Conservation (phyloP, 2,888 invertebrate genomes). For the Seira ritae region DNA sequence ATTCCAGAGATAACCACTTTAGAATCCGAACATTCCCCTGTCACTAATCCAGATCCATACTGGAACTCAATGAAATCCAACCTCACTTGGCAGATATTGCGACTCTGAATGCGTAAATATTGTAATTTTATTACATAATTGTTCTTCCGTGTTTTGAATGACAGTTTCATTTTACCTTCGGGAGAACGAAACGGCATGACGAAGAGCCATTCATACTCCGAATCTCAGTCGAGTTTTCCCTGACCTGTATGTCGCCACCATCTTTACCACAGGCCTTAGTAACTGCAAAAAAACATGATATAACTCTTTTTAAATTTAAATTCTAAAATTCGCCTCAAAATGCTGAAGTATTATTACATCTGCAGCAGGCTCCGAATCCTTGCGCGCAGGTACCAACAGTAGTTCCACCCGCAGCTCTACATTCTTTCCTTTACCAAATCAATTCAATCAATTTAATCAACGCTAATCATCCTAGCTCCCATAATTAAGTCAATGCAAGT, state of each 20-base stretch:
- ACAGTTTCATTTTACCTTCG: constrained; percentile 37
- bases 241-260: constrained; percentile 21
- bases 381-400: constrained; percentile 51
- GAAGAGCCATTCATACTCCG: constrained; percentile 8
- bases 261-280: constrained; percentile 27
- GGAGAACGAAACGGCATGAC: constrained; percentile 43
- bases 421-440: constrained; percentile 50
- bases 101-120: constrained; percentile 14
- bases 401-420: constrained; percentile 24
- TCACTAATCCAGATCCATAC: constrained; percentile 27
- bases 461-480: too few relatives aligned
- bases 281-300: too few relatives aligned
- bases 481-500: too few relatives aligned
- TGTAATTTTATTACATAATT: not conserved
- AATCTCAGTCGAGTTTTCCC: constrained; percentile 44
- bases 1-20: constrained; percentile 6
- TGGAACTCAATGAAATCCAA: constrained; percentile 47
- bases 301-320: not conserved
- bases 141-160: too few relatives aligned
- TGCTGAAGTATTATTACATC: constrained; percentile 34
- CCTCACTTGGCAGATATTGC: constrained; percentile 49
- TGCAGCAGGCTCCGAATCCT: constrained; percentile 58
- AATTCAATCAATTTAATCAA: not conserved
- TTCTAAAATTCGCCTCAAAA: not conserved
- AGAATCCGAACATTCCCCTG: constrained; percentile 39